Base-by-base conservation (phyloP, 2,888 invertebrate species). In the Pachydiplax longipennis region DNA sequence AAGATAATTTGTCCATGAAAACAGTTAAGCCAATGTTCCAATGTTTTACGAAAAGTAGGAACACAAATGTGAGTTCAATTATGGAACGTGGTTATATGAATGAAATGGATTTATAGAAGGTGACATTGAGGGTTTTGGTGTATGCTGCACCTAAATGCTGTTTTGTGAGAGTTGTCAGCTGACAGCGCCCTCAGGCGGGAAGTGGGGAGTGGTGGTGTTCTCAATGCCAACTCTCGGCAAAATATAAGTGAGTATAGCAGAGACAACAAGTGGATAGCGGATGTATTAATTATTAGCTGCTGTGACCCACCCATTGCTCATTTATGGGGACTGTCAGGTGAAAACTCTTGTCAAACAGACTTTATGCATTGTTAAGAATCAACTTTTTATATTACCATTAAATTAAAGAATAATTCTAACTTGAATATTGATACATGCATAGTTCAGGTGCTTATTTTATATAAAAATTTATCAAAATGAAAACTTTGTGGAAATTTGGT, bases 381-480 rank as follows among this genome's bases (percentile, higher is more conserved):
- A 73, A 73, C 25, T 73, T 31, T 73, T 73, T 25, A 73, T 73
- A 73, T 31, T 73, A 31, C 73, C 73, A 73, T 73, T 31, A 73
- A 73, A 73, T 13, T 13, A 25, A n/a, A 73, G 31, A 65, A 87
- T 61, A 65, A 87, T 61, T 35, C 58, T 25, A 65, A 87, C 35
- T 58, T 87, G n/a, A 87, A 87, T 25, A 87, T 87, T 13, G 5
- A 37, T 87, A 87, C 65, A 65, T 87, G 87, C 87, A 87, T 87
- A 87, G 87, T 61, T 87, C 65, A 87, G 87, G 87, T 87, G 87
- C 87, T 87, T 87, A 87, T 87, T 87, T 87, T 87, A 61, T 87
- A 87, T 87, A 87, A 87, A 87, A 61, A 61, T 87, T 87, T 87
- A 87, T 61, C 35, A 22, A 65, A 61, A 61, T 37, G 87, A 87